phyloP scores from a whole-genome alignment of 2,797 vertebrate species.

The Spinus olivaceus region DNA sequence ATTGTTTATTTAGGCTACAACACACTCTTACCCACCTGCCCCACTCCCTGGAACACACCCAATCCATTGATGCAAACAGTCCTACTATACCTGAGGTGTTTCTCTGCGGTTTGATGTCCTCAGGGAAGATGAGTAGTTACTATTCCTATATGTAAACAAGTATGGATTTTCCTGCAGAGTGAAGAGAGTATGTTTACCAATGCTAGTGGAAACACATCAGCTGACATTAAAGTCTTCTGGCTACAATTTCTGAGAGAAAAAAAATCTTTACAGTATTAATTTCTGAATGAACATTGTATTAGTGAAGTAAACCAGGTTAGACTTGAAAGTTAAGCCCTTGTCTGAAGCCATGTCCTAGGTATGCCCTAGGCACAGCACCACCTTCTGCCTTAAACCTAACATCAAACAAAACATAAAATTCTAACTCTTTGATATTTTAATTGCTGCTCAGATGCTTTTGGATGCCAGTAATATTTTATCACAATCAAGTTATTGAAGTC shows the following conservation, averaged over 20 bases:
- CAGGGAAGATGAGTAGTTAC: constrained; percentile 47
- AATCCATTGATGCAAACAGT: neutral
- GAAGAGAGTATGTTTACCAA: neutral
- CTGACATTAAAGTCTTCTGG: neutral
- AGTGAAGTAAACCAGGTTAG: neutral
- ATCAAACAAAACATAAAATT: neutral
- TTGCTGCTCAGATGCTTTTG: neutral
- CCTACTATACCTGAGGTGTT: constrained; percentile 53
- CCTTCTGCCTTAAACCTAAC: neutral
- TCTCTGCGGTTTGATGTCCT: neutral
- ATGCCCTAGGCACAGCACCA: neutral
- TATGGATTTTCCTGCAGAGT: constrained; percentile 68
- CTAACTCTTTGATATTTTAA: constrained; percentile 16
- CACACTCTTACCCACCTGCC: neutral
- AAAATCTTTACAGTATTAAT: neutral
- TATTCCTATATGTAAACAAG: constrained; percentile 77
- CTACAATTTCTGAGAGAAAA: neutral
- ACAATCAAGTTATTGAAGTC: neutral
- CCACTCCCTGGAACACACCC: neutral
- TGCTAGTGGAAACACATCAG: neutral
- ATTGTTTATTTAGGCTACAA: neutral
- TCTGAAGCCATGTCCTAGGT: neutral
- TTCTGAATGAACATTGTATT: neutral
- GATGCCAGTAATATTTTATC: neutral
- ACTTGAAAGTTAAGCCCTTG: neutral